Base-by-base conservation (phyloP, 1,140 invertebrate genomes). In the Papilio helenus region DNA sequence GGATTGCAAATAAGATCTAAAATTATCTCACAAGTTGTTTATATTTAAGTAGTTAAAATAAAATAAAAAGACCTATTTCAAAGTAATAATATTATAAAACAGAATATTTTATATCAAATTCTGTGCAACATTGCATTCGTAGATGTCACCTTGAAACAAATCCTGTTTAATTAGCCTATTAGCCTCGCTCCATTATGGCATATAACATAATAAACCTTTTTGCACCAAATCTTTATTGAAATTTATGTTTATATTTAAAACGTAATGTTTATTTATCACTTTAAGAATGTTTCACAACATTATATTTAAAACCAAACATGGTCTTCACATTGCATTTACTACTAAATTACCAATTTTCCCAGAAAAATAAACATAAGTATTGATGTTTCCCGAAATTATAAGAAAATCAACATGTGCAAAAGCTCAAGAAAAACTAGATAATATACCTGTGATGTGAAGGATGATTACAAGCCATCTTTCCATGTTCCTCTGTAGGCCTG, bases 391-490 rank as follows among this genome's bases (percentile, higher is more conserved):
- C 7, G 4, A 16, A 49, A 49, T 18, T 18, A 4, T 39, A 16
- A n/a, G 16, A 39, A n/a, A 44, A n/a, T 44, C 2, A 76, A 58
- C 9, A 23, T 2, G 20, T 26, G 23, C 26, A 44, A 68, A 14
- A 39, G 55, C 61, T 65, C 0, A 34, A 46, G 76, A 29, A 29
- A 29, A 29, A 29, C 29, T 29, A 29, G 42, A 12, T 34, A 79
- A 34, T 5, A 81, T 86, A 93, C 92, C 92, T 90, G 76, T 88
- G 82, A 79, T 88, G 90, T 79, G 87, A 82, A 20, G 89, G 86
- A 77, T 93, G 90, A 76, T 88, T 87, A 61, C 91, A 93, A 55
- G 84, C 79, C 0, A 82, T 46, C 82, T 84, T 80, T 44, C 86
- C 39, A 73, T 88, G 85, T 20, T 94, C 93, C 61, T 93, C 92